These are phyloP conservation scores for Caradrina clavipalpis DNA, from an alignment of 2,888 invertebrate species.

Conservation along the genomic window DNA sequence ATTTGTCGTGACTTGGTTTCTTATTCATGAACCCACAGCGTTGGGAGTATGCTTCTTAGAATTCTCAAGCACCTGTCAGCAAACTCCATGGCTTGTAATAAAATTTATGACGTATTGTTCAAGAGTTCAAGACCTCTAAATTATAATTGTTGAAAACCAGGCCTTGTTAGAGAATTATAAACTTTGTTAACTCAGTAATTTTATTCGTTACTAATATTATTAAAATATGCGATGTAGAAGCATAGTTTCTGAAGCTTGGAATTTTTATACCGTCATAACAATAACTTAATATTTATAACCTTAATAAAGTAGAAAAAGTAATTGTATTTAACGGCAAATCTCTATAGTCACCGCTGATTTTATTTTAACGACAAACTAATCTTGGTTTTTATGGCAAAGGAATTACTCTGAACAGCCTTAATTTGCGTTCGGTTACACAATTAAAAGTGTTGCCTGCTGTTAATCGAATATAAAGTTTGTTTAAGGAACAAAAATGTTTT, in stretches of 20 bases:
- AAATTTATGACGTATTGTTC: constrained; percentile 37
- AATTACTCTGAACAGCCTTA: constrained; percentile 30
- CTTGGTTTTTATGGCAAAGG: constrained; percentile 32
- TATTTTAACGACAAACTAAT: constrained; percentile 18
- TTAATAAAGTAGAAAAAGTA: constrained; percentile 4
- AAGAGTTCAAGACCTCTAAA: constrained; percentile 17
- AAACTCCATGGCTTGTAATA: constrained; percentile 4
- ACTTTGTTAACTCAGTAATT: constrained; percentile 1
- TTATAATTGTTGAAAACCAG: constrained; percentile 17
- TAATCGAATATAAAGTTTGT: constrained; percentile 34
- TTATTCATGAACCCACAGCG: constrained; percentile 13
- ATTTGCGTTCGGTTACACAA: constrained; percentile 27
- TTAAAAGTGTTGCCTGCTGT: constrained; percentile 18
- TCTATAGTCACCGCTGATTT: constrained; percentile 25
- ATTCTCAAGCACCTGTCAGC: constrained; percentile 23
- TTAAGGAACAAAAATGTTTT: constrained; percentile 46
- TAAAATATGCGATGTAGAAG: neutral
- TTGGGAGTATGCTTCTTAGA: constrained; percentile 26
- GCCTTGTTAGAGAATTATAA: constrained; percentile 2
- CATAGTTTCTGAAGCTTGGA: constrained; percentile 12
- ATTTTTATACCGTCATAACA: constrained; percentile 16
- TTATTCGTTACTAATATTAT: neutral
- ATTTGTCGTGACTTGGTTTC: constrained; percentile 2
- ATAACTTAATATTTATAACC: constrained; percentile 28
- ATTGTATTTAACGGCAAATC: neutral